phyloP scores from a whole-genome alignment of 2,888 invertebrate species.

The Apamea monoglypha region DNA sequence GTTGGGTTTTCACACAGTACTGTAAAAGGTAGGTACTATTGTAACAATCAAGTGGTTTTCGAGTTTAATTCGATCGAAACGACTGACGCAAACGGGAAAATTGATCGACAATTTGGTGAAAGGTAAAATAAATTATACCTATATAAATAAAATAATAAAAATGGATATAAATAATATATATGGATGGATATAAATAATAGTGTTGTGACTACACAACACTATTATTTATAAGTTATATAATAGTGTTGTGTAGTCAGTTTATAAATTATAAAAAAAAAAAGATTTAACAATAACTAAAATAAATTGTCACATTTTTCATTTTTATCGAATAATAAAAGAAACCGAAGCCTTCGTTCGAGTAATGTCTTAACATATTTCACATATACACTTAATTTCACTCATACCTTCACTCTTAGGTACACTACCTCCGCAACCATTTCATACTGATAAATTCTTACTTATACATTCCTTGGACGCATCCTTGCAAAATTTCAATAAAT shows the following conservation, averaged over 20 bases:
- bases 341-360: too few relatives aligned
- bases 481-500: too few relatives aligned
- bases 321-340: slow-evolving; percentile 5
- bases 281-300: slow-evolving; percentile 18
- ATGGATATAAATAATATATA: not conserved
- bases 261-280: too few relatives aligned
- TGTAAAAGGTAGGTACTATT: not conserved
- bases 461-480: too few relatives aligned
- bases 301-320: slow-evolving; percentile 15
- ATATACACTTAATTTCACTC: too few relatives aligned
- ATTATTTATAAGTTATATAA: too few relatives aligned
- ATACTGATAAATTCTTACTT: too few relatives aligned
- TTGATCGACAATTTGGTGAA: not conserved
- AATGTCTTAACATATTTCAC: too few relatives aligned
- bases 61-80: not conserved
- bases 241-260: not conserved
- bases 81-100: not conserved
- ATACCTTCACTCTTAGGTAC: too few relatives aligned
- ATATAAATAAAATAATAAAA: not conserved
- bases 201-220: too few relatives aligned
- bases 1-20: not conserved
- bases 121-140: not conserved
- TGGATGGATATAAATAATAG: not conserved
- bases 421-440: too few relatives aligned
- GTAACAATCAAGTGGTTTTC: too few relatives aligned